Evolutionary conservation across 2,113 vertebrate species (phyloP).

Genomic region (Phoenicopterus ruber): DNA sequence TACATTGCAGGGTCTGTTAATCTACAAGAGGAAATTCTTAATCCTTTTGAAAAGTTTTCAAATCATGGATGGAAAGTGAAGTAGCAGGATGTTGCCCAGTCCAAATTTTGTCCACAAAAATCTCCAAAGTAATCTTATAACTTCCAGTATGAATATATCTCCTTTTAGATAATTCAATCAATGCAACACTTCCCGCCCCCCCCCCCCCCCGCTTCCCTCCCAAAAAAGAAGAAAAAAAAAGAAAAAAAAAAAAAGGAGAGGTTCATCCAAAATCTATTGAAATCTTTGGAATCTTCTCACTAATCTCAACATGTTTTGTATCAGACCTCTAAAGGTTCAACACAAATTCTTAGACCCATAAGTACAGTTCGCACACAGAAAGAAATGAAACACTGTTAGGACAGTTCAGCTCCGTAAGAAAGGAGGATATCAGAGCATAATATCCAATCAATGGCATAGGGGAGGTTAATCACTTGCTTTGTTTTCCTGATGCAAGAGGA

Average conservation of each 20-base stretch:
- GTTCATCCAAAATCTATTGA: accelerated
- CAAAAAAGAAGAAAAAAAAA: accelerated
- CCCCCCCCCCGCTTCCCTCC: too few relatives aligned
- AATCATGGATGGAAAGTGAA: not conserved
- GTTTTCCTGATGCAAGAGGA: not conserved
- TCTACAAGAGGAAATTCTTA: not conserved
- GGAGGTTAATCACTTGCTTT: not conserved
- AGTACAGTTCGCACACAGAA: not conserved
- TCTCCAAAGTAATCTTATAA: not conserved
- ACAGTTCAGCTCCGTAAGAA: not conserved
- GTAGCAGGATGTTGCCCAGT: not conserved
- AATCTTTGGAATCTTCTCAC: not conserved
- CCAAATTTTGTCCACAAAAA: not conserved
- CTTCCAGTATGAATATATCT: not conserved
- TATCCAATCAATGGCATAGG: not conserved
- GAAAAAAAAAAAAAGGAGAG: accelerated
- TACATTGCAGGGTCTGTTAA: not conserved
- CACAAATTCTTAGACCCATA: not conserved
- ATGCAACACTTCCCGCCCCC: accelerated
- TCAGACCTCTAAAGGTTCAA: not conserved
- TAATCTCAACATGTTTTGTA: not conserved
- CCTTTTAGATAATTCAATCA: not conserved
- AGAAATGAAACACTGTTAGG: not conserved
- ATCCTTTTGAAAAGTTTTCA: not conserved
- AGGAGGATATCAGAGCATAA: not conserved